Percentiles rank a stretch among this genome's conserved stretches.
These are phyloP conservation scores for Charaxes varanes DNA, from an alignment of 1,140 invertebrate species.

Conservation along the genomic window DNA sequence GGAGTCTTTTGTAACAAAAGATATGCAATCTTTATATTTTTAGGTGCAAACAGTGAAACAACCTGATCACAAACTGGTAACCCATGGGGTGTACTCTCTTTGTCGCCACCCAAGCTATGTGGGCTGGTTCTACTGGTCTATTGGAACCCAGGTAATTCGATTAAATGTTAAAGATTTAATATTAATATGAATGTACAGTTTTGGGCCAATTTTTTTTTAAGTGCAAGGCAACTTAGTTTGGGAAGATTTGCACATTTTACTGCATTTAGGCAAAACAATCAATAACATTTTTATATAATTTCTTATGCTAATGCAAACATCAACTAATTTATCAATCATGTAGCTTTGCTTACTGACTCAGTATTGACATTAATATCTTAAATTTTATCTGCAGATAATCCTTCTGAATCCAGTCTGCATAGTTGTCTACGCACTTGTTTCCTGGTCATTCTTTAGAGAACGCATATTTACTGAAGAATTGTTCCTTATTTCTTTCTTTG, in stretches of 20 bases:
- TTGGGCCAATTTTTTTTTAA: no score
- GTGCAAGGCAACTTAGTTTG: no score
- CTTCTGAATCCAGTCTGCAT: conserved; percentile 94
- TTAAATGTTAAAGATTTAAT: not conserved
- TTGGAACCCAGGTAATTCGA: conserved; percentile 92
- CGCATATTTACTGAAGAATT: conserved; percentile 93
- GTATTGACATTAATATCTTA: no score
- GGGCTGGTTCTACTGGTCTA: conserved; percentile 99
- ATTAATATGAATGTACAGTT: not conserved
- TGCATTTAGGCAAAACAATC: no score
- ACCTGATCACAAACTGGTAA: conserved; percentile 92
- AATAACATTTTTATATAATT: no score
- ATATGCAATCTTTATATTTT: no score
- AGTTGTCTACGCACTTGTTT: conserved; percentile 84
- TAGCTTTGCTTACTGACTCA: no score
- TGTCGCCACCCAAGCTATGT: conserved; percentile 96
- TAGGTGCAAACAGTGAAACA: conserved; percentile 83
- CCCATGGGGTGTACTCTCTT: conserved; percentile 89
- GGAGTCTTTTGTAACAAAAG: no score
- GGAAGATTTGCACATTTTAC: no score
- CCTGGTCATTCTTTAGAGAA: conserved; percentile 95
- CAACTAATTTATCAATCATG: no score
- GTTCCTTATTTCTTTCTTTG: conserved; percentile 95
- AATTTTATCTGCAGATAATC: conserved; percentile 79
- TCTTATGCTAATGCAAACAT: no score